These are phyloP conservation scores for Amphiprion ocellaris DNA, from an alignment of 2,113 vertebrate species.

Conservation along the genomic window DNA sequence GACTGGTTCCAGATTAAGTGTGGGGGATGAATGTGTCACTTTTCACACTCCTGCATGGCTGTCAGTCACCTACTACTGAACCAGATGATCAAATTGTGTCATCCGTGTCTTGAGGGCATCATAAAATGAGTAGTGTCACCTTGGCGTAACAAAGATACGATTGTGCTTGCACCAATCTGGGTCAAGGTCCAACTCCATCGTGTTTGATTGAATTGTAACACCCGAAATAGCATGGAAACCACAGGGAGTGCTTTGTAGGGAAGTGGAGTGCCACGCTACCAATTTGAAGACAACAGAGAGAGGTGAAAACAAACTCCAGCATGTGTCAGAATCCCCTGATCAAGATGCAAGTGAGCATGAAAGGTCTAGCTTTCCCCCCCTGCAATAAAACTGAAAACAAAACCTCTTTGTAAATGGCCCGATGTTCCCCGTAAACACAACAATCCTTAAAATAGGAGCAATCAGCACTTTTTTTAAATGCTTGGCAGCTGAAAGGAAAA, in stretches of 20 bases:
- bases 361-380: not conserved
- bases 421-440: slow-evolving; percentile 20
- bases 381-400: slow-evolving; percentile 23
- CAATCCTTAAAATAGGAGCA: slow-evolving; percentile 28
- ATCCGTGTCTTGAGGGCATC: slow-evolving; percentile 11
- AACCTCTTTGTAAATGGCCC: slow-evolving; percentile 13
- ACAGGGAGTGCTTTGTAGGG: slow-evolving; percentile 4
- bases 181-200: slow-evolving; percentile 34
- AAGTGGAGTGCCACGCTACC: not conserved
- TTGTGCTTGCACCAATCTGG: slow-evolving; percentile 34
- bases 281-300: slow-evolving; percentile 10
- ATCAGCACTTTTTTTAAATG: slow-evolving; percentile 45
- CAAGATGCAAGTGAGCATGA: slow-evolving; percentile 24
- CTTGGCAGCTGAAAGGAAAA: slow-evolving; percentile 58
- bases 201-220: slow-evolving; percentile 42
- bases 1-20: not conserved
- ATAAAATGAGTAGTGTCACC: slow-evolving; percentile 35
- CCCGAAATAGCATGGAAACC: slow-evolving; percentile 23
- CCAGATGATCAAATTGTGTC: slow-evolving; percentile 32
- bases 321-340: slow-evolving; percentile 38
- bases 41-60: not conserved
- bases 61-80: slow-evolving; percentile 15
- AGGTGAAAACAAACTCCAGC: slow-evolving; percentile 52
- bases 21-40: not conserved
- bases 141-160: slow-evolving; percentile 26